Conservation (phyloP, 2,888 invertebrate species). For the Cephus pulcher region DNA sequence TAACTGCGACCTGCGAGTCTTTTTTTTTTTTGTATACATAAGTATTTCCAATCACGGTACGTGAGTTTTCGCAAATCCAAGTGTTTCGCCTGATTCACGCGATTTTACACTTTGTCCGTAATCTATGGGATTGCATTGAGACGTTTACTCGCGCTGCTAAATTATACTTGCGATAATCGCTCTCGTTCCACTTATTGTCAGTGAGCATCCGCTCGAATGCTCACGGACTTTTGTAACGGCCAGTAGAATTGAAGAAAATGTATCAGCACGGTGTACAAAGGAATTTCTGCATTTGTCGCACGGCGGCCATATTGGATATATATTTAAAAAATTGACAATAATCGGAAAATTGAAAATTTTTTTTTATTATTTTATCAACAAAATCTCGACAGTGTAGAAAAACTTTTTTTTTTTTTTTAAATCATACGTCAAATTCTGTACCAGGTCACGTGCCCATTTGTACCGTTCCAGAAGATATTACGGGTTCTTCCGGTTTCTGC, state of each 20-base stretch:
- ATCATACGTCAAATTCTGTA: background rate
- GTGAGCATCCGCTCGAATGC: background rate
- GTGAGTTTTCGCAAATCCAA: background rate
- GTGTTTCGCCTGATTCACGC: background rate
- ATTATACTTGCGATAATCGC: background rate
- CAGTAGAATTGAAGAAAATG: background rate
- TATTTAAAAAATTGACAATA: background rate
- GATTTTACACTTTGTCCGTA: background rate
- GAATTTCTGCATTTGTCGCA: background rate
- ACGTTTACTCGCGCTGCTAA: background rate
- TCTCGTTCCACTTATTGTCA: background rate
- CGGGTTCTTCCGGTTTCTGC: background rate
- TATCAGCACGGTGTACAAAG: background rate
- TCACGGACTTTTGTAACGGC: background rate
- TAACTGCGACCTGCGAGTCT: background rate
- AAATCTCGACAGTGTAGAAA: background rate
- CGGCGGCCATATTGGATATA: background rate
- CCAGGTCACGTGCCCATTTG: background rate
- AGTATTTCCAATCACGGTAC: background rate
- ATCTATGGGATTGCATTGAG: background rate
- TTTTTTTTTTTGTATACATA: too few species aligned
- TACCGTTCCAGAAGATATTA: background rate
- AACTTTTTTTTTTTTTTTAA: background rate
- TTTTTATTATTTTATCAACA: background rate
- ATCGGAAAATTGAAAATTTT: background rate